Evolutionary conservation across 2,113 vertebrate species (phyloP), one percentile per base, ranked within the genome.

Genomic region (Halcyon senegalensis): DNA sequence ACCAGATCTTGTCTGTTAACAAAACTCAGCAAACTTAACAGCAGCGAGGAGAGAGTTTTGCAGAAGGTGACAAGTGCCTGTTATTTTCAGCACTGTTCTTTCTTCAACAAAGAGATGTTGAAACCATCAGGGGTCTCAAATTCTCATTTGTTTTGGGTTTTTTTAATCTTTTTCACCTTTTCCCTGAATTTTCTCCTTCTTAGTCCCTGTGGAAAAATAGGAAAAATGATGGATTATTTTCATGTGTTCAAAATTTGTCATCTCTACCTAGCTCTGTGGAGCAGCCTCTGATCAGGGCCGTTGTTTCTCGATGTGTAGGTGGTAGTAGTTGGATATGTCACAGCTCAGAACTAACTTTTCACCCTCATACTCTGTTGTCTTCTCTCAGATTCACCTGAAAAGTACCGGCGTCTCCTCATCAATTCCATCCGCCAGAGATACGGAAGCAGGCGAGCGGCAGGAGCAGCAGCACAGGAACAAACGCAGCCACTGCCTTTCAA

Each of bases 381-480:
- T 23, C n/a, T 79, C 28, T 67, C 90, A 99, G 99, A 99, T 67
- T 27, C 97, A 69, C 96, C 97, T 91, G 94, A 80, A 56, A 92
- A 39, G 20, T 99, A 99, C 93, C 89, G 59, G 8, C 76, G 62
- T 30, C 94, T 96, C 33, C 97, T 98, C 51, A 69, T 70, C 24
- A 5, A 9, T 31, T 98, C 55, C 1, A 27, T 98, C 88, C 7
- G 8, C 91, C 96, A 84, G 90, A 98, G 96, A 24, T 98, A 98
- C 3, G 51, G 96, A 11, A 70, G 41, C 7, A 60, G 24, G 25
- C 91, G 90, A 72, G 89, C 73, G 43, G 48, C 20, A 69, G 55
- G 92, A 74, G 89, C 76, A 46, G 50, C 20, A 69, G 51, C 58
- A 15, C 69, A 89, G 4, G 58, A 41, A 4, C 94, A 98, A 37